A percentile compares a stretch with the other conserved stretches of the same genome.
phyloP scores from a whole-genome alignment of 2,888 invertebrate species.

The Drosophila incognita region DNA sequence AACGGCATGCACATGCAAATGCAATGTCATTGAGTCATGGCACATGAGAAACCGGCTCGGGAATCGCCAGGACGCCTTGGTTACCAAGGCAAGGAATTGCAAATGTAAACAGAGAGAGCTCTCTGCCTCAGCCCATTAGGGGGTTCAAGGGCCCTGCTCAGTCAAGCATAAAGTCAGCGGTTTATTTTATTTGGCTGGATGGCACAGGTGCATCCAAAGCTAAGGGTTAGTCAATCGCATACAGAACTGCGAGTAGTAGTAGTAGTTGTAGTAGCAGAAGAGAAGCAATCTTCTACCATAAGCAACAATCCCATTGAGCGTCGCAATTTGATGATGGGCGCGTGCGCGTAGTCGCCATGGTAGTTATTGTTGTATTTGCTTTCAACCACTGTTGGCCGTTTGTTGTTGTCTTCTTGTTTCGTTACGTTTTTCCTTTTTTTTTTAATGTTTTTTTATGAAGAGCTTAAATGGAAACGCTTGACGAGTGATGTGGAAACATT shows the following conservation, averaged over 20 bases:
- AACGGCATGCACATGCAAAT: constrained; percentile 74
- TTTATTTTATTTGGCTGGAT: constrained; percentile 17
- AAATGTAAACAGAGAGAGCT: constrained; percentile 76
- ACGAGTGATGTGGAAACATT: constrained; percentile 85
- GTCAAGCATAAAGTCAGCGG: constrained; percentile 49
- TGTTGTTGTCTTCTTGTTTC: constrained; percentile 55
- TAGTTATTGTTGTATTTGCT: constrained; percentile 71
- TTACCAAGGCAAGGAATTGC: constrained; percentile 61
- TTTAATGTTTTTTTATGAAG: constrained; percentile 43
- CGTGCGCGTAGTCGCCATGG: constrained; percentile 78
- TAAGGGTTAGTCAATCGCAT: constrained; percentile 36
- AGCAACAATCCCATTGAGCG: constrained; percentile 52
- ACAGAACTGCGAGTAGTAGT: not conserved
- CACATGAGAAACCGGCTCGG: constrained; percentile 57
- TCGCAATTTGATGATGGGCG: constrained; percentile 74
- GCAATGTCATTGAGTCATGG: constrained; percentile 78
- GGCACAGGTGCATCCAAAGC: constrained; percentile 49
- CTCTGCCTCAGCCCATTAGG: constrained; percentile 7
- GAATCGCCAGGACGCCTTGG: constrained; percentile 62
- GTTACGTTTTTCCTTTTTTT: constrained; percentile 37
- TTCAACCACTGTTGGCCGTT: constrained; percentile 63
- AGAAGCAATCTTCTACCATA: constrained; percentile 2
- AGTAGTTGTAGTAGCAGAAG: not conserved
- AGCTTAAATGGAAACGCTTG: constrained; percentile 84
- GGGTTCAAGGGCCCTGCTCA: constrained; percentile 46